Base-by-base conservation (phyloP, 2,797 vertebrate genomes). In the Thripadectes ignobilis region DNA sequence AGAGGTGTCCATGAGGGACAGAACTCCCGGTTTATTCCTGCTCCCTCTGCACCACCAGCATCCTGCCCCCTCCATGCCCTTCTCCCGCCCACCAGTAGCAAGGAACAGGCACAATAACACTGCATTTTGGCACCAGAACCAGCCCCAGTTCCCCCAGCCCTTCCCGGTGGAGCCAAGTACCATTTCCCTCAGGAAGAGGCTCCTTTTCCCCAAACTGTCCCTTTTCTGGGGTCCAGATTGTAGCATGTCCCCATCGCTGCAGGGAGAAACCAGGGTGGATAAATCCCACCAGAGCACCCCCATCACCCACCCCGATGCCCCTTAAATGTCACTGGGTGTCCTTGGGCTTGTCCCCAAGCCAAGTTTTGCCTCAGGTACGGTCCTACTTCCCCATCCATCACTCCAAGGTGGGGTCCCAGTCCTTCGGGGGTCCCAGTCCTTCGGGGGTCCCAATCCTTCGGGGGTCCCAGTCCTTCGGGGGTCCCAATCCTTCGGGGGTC, bases 351-450 rank as follows among this genome's bases (percentile, higher is more conserved):
- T 54, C 79, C 71, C 39, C 51, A 18, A 11, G 30, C 23, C 2
- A 2, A 9, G 5, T 17, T 65, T 54, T 20, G 12, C n/a, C 43
- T 13, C 1, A 1, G n/a, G 2, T 14, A 15, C 2, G 2, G 23
- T 73, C 21, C 7, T 46, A 15, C 39, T 36, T 36, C 67, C 6
- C 0, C 46, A 7, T 20, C n/a, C 36, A 2, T 23, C 4, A 4
- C 26, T 12, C 52, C 1, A 0, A 15, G 4, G 13, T 2, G 8
- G 7, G 2, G 2, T 45, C 46, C 15, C 0, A 3, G 32, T 43
- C 58, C 36, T 63, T 29, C 16, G 8, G 26, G 49, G 26, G 15
- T 10, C 49, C 16, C 49, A 16, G 15, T 51, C 27, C 27, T 39
- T 54, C 30, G 52, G 7, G 7, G 2, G 2, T 39, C 46, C 15